phyloP scores from a whole-genome alignment of 1,140 invertebrate species.

The Papilio xuthus region DNA sequence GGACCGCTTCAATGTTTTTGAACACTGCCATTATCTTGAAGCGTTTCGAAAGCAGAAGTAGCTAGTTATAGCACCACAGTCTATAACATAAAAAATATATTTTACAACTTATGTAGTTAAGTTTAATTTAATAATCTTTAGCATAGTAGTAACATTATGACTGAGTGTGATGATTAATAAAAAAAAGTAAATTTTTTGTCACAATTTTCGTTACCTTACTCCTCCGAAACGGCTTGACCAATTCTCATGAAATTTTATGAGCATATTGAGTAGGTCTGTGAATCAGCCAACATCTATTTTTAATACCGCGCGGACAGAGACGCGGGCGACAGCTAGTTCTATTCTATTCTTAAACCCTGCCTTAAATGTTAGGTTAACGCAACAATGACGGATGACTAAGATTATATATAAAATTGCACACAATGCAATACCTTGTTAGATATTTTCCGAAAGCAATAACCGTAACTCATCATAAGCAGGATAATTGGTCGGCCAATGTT shows the following conservation, averaged over 20 bases:
- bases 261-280: too few species aligned
- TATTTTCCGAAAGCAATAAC: slow-evolving; percentile 55
- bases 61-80: background rate
- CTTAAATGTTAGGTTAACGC: slow-evolving; percentile 46
- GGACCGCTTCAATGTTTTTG: slow-evolving; percentile 74
- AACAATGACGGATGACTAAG: slow-evolving; percentile 61
- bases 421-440: slow-evolving; percentile 56
- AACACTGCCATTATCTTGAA: slow-evolving; percentile 69
- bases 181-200: background rate
- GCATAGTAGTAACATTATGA: background rate
- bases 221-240: too few species aligned
- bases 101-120: background rate
- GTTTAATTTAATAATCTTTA: background rate
- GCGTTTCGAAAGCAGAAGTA: background rate
- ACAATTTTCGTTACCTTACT: too few species aligned
- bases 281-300: too few species aligned
- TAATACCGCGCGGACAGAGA: too few species aligned
- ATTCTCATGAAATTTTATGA: too few species aligned
- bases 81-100: background rate
- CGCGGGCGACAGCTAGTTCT: too few species aligned
- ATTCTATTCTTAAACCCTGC: background rate
- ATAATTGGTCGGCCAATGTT: slow-evolving; percentile 58
- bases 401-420: slow-evolving; percentile 50
- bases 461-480: slow-evolving; percentile 61
- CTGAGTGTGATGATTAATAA: background rate